Evolutionary conservation across 2,888 invertebrate genomes (phyloP), one percentile per base, ranked within the genome.

Genomic region (Entomobrya proxima): DNA sequence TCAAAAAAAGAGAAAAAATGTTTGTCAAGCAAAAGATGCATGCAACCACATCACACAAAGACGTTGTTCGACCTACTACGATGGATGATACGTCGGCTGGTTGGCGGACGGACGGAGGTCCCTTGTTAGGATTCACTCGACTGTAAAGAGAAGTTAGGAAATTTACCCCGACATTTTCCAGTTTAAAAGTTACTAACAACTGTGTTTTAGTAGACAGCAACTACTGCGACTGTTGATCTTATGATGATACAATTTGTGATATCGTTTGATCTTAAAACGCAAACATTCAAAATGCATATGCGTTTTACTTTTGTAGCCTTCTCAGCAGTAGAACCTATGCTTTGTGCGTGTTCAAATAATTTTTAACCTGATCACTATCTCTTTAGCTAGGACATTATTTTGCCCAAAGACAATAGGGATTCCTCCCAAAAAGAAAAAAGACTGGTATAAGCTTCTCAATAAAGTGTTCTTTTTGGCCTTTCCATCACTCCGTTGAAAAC

Each of bases 51-150:
- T 2, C 2, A 1, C 11, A 69, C 69, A 44, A 44, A 69, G 69
- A 40, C 7, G 69, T 40, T 69, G 44, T 13, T 69, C 47, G 24
- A 55, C 50, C 50, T 35, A 32, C 47, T 32, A 11, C 4, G 55
- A 24, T 44, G 11, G 3, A n/a, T n/a, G n/a, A 55, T 24, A 61
- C 61, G 81, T 74, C 74, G 55, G 72, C 32, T 74, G 72, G 81
- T 81, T 81, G 81, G 81, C 81, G 81, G 81, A 81, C 72, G 58
- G 74, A 52, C 82, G 75, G 82, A 82, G 82, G 82, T 82, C 64
- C 82, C 82, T 82, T 82, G 82, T 82, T 82, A 82, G 67, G 67
- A 75, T 30, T 76, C 82, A 82, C 32, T 82, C 61, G 67, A 82
- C 64, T 64, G 75, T 37, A 82, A 82, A 82, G 50, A 35, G 35